phyloP scores from a whole-genome alignment of 2,888 invertebrate genomes.

The Acanthococcus lagerstroemiae region DNA sequence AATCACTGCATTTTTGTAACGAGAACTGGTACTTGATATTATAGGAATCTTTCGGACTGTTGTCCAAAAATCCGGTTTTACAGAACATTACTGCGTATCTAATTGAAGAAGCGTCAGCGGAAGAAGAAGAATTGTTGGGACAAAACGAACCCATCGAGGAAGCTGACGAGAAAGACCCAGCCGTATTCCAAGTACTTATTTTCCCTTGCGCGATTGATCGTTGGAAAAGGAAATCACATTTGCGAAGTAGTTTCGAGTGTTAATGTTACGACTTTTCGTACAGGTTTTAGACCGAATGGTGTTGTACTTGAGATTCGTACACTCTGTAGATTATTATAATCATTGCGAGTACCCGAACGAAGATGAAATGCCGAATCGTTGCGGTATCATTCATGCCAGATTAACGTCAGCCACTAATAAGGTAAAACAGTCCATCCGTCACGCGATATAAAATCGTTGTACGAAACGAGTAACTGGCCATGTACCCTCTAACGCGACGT shows the following conservation, averaged over 20 bases:
- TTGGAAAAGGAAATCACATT: background rate
- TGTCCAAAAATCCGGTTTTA: conserved; percentile 82
- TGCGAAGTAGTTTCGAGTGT: conserved; percentile 8
- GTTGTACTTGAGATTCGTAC: conserved; percentile 88
- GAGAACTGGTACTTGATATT: too few species aligned
- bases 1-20: background rate
- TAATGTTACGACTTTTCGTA: too few species aligned
- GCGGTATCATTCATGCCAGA: conserved; percentile 95
- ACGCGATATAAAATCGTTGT: background rate
- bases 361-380: conserved; percentile 98
- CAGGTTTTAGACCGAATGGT: conserved; percentile 64
- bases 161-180: conserved; percentile 35
- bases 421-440: conserved; percentile 42
- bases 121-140: conserved; percentile 88
- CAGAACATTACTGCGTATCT: conserved; percentile 95
- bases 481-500: too few species aligned
- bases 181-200: conserved; percentile 34
- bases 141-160: conserved; percentile 45
- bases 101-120: conserved; percentile 96
- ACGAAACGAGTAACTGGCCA: too few species aligned
- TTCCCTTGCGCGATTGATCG: background rate
- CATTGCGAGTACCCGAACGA: conserved; percentile 98
- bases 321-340: conserved; percentile 98
- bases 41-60: conserved; percentile 55
- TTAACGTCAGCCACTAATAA: conserved; percentile 78